Base-by-base conservation (phyloP, 2,113 vertebrate genomes). In the Chaetorhynchus papuensis region DNA sequence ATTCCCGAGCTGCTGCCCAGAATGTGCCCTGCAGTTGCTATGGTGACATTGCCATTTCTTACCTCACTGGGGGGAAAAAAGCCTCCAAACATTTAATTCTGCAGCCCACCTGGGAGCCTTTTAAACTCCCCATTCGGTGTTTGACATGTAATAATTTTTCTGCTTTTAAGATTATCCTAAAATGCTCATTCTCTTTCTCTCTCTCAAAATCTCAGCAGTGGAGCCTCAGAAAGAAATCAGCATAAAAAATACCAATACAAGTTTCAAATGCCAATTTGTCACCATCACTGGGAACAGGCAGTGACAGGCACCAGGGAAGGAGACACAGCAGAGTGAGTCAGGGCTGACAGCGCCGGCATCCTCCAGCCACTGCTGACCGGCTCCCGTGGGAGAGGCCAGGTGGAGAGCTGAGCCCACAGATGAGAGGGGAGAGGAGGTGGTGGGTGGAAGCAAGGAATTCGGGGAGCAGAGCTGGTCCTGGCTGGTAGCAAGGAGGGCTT, bases 31-130 rank as follows among this genome's bases (percentile, higher is more conserved):
- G 59, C 63, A 22, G 98, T 98, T 98, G 95, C 97, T 87, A 98
- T 98, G 97, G 97, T 35, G 90, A 98, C 70, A 57, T 80, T 94
- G 85, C 90, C 37, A 2, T 77, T 89, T 93, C 96, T 95, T 96
- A 92, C 95, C 92, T 96, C 65, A 59, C 54, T 1, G 37, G 90
- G 94, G 90, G 22, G 2, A 75, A 94, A 90, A 97, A 97, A 97
- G 28, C 81, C 94, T 96, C 95, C 92, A 96, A 95, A 97, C 95
- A 95, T 97, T 97, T 96, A 97, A 97, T 98, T 98, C 96, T 92
- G 83, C 95, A 96, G 96, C 97, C 97, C 97, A 97, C 97, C 95
- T 97, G 97, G 97, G 97, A 98, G 97, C 96, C 97, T 97, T 97
- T 98, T 97, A 97, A 97, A 95, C 93, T 98, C 97, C 95, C 90